Percentiles rank a stretch among this genome's conserved stretches.
Evolutionary conservation across 2,888 invertebrate genomes (phyloP).

Genomic region (Gisinianus flammeolus): DNA sequence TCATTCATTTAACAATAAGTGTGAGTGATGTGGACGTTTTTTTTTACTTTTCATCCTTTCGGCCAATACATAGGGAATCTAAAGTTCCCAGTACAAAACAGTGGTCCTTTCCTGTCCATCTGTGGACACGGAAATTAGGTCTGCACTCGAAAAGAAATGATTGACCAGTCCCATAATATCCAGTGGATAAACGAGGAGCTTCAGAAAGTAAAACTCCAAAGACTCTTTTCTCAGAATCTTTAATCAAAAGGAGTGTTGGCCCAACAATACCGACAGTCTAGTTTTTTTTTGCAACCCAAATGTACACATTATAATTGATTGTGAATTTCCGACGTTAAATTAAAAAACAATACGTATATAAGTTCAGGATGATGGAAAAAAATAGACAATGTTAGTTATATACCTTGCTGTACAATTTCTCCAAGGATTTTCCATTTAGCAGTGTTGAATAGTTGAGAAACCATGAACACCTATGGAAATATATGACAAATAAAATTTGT

Average conservation of each 20-base stretch:
- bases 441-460: conserved; percentile 37
- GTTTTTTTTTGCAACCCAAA: no score
- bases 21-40: no score
- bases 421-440: conserved; percentile 36
- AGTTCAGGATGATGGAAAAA: no score
- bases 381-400: no score
- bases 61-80: conserved; percentile 13
- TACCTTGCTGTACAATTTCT: conserved; percentile 34
- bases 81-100: conserved; percentile 75
- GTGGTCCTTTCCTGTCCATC: conserved; percentile 98
- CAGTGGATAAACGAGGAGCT: conserved; percentile 20
- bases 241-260: conserved; percentile 38
- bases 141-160: conserved; percentile 87
- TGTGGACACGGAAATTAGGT: conserved; percentile 85
- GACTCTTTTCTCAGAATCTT: conserved; percentile 38
- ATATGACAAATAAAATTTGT: conserved; percentile 9
- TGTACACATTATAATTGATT: no score
- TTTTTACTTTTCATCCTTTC: conserved; percentile 15
- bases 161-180: conserved; percentile 74
- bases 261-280: conserved; percentile 31
- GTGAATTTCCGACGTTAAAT: no score
- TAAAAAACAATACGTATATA: no score
- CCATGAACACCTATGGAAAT: conserved; percentile 29
- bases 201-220: conserved; percentile 42
- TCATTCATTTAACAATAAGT: no score